These are phyloP conservation scores for Epizoanthus scotinus DNA, from an alignment of 92 coral and sea anemone genomes.

Conservation along the genomic window DNA sequence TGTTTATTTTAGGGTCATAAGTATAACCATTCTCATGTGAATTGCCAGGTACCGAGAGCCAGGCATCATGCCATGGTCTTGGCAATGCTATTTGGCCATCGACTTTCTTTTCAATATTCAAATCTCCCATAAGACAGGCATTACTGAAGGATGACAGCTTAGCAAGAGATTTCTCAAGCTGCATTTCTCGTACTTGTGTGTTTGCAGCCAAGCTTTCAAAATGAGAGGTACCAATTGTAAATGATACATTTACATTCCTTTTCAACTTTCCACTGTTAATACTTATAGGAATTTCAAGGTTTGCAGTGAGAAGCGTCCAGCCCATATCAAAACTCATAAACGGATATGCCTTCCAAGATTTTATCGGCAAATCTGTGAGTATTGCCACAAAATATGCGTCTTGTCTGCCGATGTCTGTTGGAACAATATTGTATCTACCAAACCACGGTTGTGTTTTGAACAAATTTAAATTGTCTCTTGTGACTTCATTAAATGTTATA, in stretches of 20 bases:
- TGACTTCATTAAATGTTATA: slow-evolving; percentile 73
- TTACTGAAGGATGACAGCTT: slow-evolving; percentile 48
- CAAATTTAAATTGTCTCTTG: slow-evolving; percentile 43
- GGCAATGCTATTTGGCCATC: slow-evolving; percentile 75
- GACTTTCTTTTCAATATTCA: slow-evolving; percentile 58
- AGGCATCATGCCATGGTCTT: slow-evolving; percentile 61
- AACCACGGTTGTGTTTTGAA: slow-evolving; percentile 59
- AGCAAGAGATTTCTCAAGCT: slow-evolving; percentile 48
- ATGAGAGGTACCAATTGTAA: slow-evolving; percentile 72
- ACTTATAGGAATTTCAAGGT: slow-evolving; percentile 24
- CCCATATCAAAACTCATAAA: slow-evolving; percentile 56
- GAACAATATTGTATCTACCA: slow-evolving; percentile 35
- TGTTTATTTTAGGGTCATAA: slow-evolving; percentile 53
- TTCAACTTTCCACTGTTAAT: background rate
- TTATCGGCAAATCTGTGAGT: slow-evolving; percentile 47
- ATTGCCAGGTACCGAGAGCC: slow-evolving; percentile 57
- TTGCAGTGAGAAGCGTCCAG: slow-evolving; percentile 61
- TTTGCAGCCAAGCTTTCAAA: slow-evolving; percentile 53
- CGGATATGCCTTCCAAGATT: slow-evolving; percentile 56
- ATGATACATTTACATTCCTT: background rate
- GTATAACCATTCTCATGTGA: slow-evolving; percentile 67
- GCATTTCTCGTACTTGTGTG: slow-evolving; percentile 55
- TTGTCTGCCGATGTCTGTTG: slow-evolving; percentile 3
- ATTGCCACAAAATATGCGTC: slow-evolving; percentile 60
- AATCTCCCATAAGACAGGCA: slow-evolving; percentile 78